Base-by-base conservation (phyloP, 2,113 vertebrate species). In the Daboia siamensis region DNA sequence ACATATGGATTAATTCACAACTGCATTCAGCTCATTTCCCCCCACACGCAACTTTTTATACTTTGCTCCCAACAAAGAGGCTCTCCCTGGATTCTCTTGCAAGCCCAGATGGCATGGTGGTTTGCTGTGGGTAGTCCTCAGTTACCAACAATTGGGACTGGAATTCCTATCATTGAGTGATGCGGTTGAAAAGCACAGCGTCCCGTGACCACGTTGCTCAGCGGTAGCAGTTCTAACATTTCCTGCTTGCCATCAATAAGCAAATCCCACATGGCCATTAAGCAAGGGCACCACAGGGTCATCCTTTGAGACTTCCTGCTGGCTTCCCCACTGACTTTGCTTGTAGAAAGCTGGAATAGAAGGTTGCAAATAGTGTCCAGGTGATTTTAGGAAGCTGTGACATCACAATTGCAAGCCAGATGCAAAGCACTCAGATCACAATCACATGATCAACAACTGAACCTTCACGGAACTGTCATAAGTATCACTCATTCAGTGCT, bases 1-100 rank as follows among this genome's bases (percentile, higher is more conserved):
- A 84, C 3, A 57, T n/a, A 57, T 23, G 39, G 39, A 84, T 52
- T 17, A 57, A 69, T 59, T 33, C 89, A 48, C 26, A 93, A 74
- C 1, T 4, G 1, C 0, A 3, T 46, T 1, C 4, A 87, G 52
- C 84, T 46, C 2, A 10, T 88, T 7, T 39, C 10, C 6, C 9
- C 10, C 51, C 15, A n/a, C 11, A 55, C 24, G 2, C 17, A 26
- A 20, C 1, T 91, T 85, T 91, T 46, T 89, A 17, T 46, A 59
- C 26, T 51, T 48, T 84, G 39, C 54, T 59, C 20, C 44, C 86
- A 46, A 23, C 29, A 59, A 48, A 59, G n/a, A 12, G 26, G 3
- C 1, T 12, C 26, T 59, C 48, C 59, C 39, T 24, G 2, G 4
- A 4, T 33, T 84, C 33, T 51, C 3, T 33, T 17, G 46, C 26